Base-by-base conservation (phyloP, 2,113 vertebrate genomes). In the Sinocyclocheilus anshuiensis region DNA sequence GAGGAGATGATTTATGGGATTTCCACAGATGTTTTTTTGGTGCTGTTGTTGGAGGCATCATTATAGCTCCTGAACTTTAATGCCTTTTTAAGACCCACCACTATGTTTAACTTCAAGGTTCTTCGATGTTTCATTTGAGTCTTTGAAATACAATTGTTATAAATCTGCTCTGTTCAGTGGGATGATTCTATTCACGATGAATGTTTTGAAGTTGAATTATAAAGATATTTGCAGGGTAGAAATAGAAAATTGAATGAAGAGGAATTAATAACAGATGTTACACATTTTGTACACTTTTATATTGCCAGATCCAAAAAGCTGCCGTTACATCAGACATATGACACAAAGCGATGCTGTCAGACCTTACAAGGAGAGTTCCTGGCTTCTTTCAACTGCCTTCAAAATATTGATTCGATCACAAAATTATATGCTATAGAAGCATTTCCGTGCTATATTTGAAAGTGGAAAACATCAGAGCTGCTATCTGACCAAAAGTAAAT, bases 1-100 rank as follows among this genome's bases (percentile, higher is more conserved):
- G 26, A 33, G 29, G 26, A 69, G 12, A 20, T 86, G 65, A 82
- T 88, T 86, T 85, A 85, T 82, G 20, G 24, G 33, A 76, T 83
- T 87, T 85, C 65, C 67, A 83, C 36, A 42, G 39, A 16, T 1
- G 15, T 33, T 18, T 22, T 50, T 77, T 53, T 53, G 15, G 48
- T 76, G 59, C 26, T 13, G 36, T 74, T 57, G 26, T 63, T 75
- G 74, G 83, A 75, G 67, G 39, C 50, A 74, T 86, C 63, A 42
- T 88, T 81, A 87, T 63, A 87, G 69, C 55, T 57, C 71, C 36
- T 75, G 81, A 16, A 63, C 83, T 77, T 69, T 71, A 80, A 53
- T 69, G 24, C 10, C 36, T n/a, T 22, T 87, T 87, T 87, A 24
- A 24, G 24, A 71, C 59, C 42, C 42, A 36, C 45, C 26, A 50